Percentiles rank a stretch among this genome's conserved stretches.
Conservation (phyloP, 2,888 invertebrate species). For the Elaeidobius kamerunicus region DNA sequence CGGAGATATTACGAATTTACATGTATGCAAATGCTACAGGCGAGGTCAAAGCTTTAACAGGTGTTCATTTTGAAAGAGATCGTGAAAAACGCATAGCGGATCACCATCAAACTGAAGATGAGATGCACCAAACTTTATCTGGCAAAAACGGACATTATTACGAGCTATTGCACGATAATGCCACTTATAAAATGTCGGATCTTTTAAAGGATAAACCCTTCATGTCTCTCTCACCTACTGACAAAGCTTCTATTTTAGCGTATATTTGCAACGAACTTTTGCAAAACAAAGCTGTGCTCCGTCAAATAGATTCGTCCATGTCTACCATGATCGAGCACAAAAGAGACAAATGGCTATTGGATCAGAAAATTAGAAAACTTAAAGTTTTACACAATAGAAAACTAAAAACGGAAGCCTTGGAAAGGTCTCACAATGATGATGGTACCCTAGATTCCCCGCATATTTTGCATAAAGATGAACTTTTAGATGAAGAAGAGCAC, state of each 20-base stretch:
- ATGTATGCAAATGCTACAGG: constrained; percentile 87
- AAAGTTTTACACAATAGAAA: constrained; percentile 72
- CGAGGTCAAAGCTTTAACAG: constrained; percentile 76
- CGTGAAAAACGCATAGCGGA: constrained; percentile 77
- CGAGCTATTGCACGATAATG: constrained; percentile 70
- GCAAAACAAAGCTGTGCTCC: constrained; percentile 85
- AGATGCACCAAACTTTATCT: constrained; percentile 59
- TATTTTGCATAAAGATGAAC: constrained; percentile 58
- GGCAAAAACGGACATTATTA: constrained; percentile 80
- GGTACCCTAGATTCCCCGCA: constrained; percentile 45
- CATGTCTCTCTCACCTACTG: constrained; percentile 77
- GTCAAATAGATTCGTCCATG: constrained; percentile 78
- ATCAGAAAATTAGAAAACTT: constrained; percentile 90
- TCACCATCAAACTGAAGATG: constrained; percentile 74
- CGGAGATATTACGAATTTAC: constrained; percentile 89
- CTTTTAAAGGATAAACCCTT: constrained; percentile 81
- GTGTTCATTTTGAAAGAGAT: constrained; percentile 78
- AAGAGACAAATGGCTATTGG: constrained; percentile 89
- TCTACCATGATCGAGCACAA: constrained; percentile 83
- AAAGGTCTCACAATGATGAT: constrained; percentile 55
- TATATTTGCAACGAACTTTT: constrained; percentile 93
- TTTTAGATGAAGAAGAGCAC: constrained; percentile 65
- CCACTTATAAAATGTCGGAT: constrained; percentile 76
- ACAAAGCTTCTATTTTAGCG: constrained; percentile 84
- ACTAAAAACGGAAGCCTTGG: constrained; percentile 63